phyloP scores from a whole-genome alignment of 2,888 invertebrate species.

The Odiellus spinosus region DNA sequence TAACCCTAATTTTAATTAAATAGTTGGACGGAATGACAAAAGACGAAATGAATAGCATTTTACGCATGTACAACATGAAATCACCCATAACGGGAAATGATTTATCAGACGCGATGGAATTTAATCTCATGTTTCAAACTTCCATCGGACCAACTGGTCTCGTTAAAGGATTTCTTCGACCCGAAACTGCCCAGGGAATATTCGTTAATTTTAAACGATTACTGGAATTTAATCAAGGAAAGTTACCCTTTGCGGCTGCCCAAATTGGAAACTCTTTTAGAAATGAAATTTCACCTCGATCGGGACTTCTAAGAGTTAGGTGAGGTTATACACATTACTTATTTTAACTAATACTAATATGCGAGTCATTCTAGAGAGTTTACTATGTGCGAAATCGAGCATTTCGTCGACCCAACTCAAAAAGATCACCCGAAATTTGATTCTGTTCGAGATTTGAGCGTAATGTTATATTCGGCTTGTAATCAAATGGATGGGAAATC shows the following conservation, averaged over 20 bases:
- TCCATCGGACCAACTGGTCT: slow-evolving; percentile 93
- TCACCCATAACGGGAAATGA: slow-evolving; percentile 91
- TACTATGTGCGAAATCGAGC: slow-evolving; percentile 99
- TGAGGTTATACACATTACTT: slow-evolving; percentile 20
- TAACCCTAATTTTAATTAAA: slow-evolving; percentile 1
- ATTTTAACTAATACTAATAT: neutral
- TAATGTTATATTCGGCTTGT: slow-evolving; percentile 83
- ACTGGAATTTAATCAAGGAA: slow-evolving; percentile 90
- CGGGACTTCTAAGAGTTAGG: slow-evolving; percentile 76
- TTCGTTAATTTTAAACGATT: slow-evolving; percentile 98
- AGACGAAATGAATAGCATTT: slow-evolving; percentile 67
- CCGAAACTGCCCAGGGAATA: slow-evolving; percentile 98
- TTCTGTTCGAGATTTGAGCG: slow-evolving; percentile 50
- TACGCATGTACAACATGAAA: slow-evolving; percentile 77
- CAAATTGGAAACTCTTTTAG: slow-evolving; percentile 97
- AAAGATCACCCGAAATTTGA: slow-evolving; percentile 67
- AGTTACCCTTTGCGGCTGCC: slow-evolving; percentile 91
- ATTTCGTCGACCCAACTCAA: slow-evolving; percentile 83
- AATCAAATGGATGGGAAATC: slow-evolving; percentile 95
- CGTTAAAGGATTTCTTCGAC: slow-evolving; percentile 82
- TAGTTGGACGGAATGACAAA: slow-evolving; percentile 78
- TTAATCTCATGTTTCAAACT: slow-evolving; percentile 98
- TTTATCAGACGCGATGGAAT: slow-evolving; percentile 83
- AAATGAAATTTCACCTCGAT: slow-evolving; percentile 97
- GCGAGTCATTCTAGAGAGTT: slow-evolving; percentile 53